Percentiles rank a stretch among this genome's conserved stretches.
Evolutionary conservation across 2,113 vertebrate genomes (phyloP).

Genomic region (Ammodytes marinus): DNA sequence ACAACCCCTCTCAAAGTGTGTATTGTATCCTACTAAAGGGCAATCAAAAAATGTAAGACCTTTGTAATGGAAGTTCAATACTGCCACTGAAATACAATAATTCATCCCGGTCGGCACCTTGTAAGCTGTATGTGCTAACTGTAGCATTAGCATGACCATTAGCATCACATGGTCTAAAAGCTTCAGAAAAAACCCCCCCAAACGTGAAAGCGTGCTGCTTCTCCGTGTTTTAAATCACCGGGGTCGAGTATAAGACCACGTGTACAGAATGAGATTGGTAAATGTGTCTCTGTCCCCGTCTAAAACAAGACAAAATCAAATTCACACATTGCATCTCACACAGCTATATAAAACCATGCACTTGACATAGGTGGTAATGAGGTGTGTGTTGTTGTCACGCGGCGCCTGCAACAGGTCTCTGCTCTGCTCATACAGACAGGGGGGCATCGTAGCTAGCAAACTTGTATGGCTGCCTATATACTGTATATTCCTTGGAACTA

Average conservation of each 20-base stretch:
- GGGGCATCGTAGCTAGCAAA: too few relatives aligned
- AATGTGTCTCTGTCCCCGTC: conserved; percentile 1
- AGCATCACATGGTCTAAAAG: background rate
- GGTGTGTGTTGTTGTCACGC: conserved; percentile 47
- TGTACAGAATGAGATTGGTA: background rate
- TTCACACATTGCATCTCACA: conserved; percentile 50
- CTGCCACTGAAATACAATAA: too few relatives aligned
- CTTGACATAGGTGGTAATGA: conserved; percentile 19
- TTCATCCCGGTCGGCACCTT: too few relatives aligned
- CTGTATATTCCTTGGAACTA: conserved; percentile 5
- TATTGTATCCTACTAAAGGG: too few relatives aligned
- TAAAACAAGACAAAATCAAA: conserved; percentile 36
- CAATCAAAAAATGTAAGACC: too few relatives aligned
- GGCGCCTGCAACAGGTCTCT: conserved; percentile 35
- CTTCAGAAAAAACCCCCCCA: background rate
- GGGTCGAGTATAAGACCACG: background rate
- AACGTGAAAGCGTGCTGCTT: too few relatives aligned
- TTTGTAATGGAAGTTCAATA: too few relatives aligned
- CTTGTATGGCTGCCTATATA: too few relatives aligned
- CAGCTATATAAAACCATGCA: conserved; percentile 30
- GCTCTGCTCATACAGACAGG: conserved; percentile 37
- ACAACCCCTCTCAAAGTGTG: too few relatives aligned
- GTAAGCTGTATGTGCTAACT: too few relatives aligned
- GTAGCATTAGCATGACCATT: background rate
- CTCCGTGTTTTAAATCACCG: background rate